Percentiles rank a stretch among this genome's conserved stretches.
Evolutionary conservation across 2,888 invertebrate genomes (phyloP).

Genomic region (Microctonus brassicae): DNA sequence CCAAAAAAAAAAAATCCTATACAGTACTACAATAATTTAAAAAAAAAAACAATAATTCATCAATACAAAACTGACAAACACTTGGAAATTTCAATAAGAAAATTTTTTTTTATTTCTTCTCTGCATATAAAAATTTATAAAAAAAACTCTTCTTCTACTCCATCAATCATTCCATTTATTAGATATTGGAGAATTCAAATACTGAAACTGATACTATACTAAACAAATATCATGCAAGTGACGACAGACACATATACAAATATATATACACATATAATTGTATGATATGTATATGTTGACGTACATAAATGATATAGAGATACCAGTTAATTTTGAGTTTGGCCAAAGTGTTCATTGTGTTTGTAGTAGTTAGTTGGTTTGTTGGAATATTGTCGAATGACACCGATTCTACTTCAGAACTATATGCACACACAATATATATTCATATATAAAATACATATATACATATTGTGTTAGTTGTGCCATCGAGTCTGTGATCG

Average conservation of each 20-base stretch:
- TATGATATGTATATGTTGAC: constrained; percentile 12
- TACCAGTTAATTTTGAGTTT: constrained; percentile 30
- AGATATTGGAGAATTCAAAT: background rate
- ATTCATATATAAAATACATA: no score
- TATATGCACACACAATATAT: no score
- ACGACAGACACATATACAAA: constrained; percentile 2
- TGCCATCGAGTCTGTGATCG: constrained; percentile 13
- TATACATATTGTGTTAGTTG: background rate
- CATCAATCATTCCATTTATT: background rate
- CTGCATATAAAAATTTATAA: no score
- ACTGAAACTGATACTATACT: background rate
- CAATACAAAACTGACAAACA: no score
- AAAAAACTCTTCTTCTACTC: no score
- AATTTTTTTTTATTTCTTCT: no score
- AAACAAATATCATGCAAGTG: background rate
- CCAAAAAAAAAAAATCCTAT: no score
- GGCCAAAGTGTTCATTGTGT: constrained; percentile 53
- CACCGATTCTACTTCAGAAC: constrained; percentile 43
- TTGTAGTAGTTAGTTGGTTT: constrained; percentile 49
- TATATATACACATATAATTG: constrained; percentile 1
- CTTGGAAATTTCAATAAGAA: no score
- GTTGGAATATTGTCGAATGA: constrained; percentile 57
- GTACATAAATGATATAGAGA: background rate
- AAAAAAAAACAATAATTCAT: no score
- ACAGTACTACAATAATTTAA: no score